Evolutionary conservation across 2,888 invertebrate species (phyloP).

Genomic region (Ichneumoninae sp.): DNA sequence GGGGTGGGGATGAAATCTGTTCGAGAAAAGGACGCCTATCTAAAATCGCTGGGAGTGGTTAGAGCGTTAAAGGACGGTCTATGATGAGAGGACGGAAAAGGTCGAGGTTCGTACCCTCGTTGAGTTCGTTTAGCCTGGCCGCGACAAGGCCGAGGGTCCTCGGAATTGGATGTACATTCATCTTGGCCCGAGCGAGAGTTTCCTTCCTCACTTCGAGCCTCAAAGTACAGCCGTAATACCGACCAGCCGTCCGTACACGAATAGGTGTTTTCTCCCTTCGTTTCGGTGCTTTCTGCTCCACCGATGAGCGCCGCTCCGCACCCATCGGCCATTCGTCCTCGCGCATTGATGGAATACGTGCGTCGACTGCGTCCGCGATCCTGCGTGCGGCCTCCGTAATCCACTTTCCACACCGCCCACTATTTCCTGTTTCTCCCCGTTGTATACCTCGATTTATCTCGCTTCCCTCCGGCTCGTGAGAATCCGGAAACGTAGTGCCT

Average conservation of each 20-base stretch:
- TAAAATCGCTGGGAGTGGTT: constrained; percentile 68
- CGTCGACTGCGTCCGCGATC: constrained; percentile 73
- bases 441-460: neutral
- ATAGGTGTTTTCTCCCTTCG: constrained; percentile 64
- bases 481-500: constrained; percentile 16
- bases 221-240: constrained; percentile 32
- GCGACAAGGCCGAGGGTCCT: constrained; percentile 49
- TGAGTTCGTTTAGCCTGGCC: constrained; percentile 53
- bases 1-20: constrained; percentile 32
- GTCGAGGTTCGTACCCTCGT: constrained; percentile 35
- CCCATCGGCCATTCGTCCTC: constrained; percentile 70
- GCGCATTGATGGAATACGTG: constrained; percentile 80
- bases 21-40: constrained; percentile 41
- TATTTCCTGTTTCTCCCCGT: constrained; percentile 43
- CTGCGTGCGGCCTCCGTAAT: constrained; percentile 35
- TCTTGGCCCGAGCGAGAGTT: constrained; percentile 69
- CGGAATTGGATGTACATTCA: constrained; percentile 75
- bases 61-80: constrained; percentile 63
- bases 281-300: constrained; percentile 8
- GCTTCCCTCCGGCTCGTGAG: neutral
- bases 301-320: neutral
- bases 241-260: constrained; percentile 64
- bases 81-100: constrained; percentile 30
- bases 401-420: constrained; percentile 33
- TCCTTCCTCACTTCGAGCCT: constrained; percentile 30